Percentiles rank a stretch among this genome's conserved stretches.
Evolutionary conservation across 2,113 vertebrate genomes (phyloP).

Genomic region (Tauraco erythrolophus): DNA sequence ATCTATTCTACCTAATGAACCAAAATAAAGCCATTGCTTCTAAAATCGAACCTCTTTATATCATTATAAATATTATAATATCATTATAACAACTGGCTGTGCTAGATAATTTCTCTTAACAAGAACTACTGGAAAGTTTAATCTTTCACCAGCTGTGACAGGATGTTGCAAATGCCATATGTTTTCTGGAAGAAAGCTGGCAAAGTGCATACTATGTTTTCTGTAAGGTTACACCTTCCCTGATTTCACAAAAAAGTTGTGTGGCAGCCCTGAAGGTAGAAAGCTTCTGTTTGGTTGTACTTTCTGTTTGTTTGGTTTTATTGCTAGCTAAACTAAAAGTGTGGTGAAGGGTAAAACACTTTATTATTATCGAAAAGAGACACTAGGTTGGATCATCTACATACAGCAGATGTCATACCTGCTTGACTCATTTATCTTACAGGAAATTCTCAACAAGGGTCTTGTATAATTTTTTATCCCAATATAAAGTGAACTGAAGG

Average conservation of each 20-base stretch:
- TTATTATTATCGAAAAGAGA: neutral
- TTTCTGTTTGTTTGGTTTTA: neutral
- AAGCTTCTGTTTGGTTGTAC: neutral
- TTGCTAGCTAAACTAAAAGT: neutral
- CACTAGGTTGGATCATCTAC: neutral
- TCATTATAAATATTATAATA: neutral
- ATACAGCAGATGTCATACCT: neutral
- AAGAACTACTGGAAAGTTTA: neutral
- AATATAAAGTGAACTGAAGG: neutral
- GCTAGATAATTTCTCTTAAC: neutral
- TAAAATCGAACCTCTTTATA: accelerated
- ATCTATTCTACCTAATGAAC: neutral
- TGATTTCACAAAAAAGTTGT: neutral
- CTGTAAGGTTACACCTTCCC: neutral
- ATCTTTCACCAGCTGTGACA: neutral
- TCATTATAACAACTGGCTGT: neutral
- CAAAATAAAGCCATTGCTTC: neutral
- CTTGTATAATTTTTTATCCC: neutral
- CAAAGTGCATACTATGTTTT: neutral
- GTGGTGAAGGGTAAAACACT: neutral
- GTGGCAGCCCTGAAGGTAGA: neutral
- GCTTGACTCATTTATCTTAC: neutral
- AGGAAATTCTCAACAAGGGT: neutral
- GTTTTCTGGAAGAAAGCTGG: neutral
- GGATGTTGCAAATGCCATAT: neutral